Conservation (phyloP, 2,797 vertebrate species). For the Bradypodion pumilum region DNA sequence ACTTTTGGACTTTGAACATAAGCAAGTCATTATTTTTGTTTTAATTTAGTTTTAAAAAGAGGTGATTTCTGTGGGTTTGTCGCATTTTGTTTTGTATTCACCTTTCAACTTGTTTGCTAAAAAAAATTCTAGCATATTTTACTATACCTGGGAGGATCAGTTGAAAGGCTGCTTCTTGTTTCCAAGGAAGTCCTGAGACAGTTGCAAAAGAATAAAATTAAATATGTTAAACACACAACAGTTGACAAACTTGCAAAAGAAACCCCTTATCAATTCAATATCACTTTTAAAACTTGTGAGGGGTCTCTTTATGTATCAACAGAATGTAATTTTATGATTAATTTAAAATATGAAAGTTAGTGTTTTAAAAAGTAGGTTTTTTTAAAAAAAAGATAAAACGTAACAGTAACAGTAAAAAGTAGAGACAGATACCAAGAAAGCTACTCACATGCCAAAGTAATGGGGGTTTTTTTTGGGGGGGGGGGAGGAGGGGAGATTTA, state of each 20-base stretch:
- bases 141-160: constrained; percentile 68
- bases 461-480: no score
- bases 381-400: no score
- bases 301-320: background rate
- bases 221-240: constrained; percentile 15
- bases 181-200: constrained; percentile 75
- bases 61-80: background rate
- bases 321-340: constrained; percentile 26
- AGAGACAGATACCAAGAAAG: background rate
- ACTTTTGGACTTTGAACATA: background rate
- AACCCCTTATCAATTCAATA: background rate
- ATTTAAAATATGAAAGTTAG: background rate
- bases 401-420: no score
- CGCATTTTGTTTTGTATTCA: background rate
- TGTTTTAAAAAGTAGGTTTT: background rate
- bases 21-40: background rate
- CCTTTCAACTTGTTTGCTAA: background rate
- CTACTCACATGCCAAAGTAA: constrained; percentile 11
- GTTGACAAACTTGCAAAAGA: background rate
- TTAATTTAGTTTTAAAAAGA: background rate
- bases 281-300: background rate
- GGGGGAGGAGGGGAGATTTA: constrained; percentile 3
- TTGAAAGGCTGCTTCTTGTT: constrained; percentile 73
- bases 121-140: background rate
- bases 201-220: constrained; percentile 68